Percentiles rank a stretch among this genome's conserved stretches.
Conservation (phyloP, 1,140 invertebrate species). For the Drosophila teissieri region DNA sequence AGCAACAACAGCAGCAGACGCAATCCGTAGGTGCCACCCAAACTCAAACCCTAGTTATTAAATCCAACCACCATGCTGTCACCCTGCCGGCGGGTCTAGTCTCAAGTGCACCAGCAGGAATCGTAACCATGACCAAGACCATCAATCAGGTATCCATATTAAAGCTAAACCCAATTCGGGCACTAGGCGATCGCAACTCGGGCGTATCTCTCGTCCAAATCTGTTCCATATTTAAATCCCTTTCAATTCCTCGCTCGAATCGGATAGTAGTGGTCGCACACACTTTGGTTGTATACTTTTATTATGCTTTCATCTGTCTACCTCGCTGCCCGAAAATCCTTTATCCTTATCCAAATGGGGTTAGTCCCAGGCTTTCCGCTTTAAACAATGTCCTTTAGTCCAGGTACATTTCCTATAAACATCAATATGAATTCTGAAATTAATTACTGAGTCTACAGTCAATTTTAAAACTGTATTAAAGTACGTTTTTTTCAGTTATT, state of each 20-base stretch:
- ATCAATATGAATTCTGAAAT: background rate
- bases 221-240: conserved; percentile 3
- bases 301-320: conserved; percentile 6
- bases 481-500: no score
- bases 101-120: conserved; percentile 84
- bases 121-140: conserved; percentile 85
- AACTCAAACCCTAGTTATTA: conserved; percentile 85
- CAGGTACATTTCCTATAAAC: background rate
- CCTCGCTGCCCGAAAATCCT: background rate
- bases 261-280: conserved; percentile 33
- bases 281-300: conserved; percentile 22
- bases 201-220: conserved; percentile 23
- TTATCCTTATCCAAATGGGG: background rate
- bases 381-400: background rate
- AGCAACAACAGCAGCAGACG: conserved; percentile 62
- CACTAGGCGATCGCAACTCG: conserved; percentile 41
- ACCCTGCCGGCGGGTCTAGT: conserved; percentile 84
- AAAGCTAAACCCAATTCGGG: conserved; percentile 52
- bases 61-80: conserved; percentile 84
- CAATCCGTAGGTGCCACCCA: conserved; percentile 84
- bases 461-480: no score
- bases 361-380: background rate
- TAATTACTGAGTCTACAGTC: no score
- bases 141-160: conserved; percentile 83
- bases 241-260: conserved; percentile 9